These are phyloP conservation scores for Diploscapter pachys DNA, from an alignment of 1,140 invertebrate species.

Conservation along the genomic window DNA sequence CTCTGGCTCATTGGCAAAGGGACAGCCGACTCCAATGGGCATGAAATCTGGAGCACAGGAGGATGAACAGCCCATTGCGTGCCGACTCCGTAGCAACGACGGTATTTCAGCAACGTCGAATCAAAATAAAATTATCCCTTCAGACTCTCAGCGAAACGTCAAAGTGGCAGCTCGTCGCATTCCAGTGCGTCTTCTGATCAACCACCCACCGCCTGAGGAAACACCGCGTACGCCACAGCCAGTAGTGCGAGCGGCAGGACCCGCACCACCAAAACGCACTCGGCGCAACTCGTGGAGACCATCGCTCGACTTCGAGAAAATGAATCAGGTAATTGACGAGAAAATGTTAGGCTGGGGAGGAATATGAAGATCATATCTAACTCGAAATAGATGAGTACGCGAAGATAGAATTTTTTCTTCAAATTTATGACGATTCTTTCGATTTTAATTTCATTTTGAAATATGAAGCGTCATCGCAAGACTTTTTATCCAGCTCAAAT, in stretches of 20 bases:
- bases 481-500: too few species aligned
- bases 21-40: constrained; percentile 3
- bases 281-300: constrained; percentile 13
- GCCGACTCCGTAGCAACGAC: constrained; percentile 6
- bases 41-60: constrained; percentile 9
- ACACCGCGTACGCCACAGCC: background rate
- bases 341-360: too few species aligned
- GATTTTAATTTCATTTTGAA: too few species aligned
- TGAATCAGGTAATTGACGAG: constrained; percentile 1
- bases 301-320: constrained; percentile 18
- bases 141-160: constrained; percentile 9
- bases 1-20: background rate
- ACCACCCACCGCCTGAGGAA: constrained; percentile 7
- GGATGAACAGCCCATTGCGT: constrained; percentile 18
- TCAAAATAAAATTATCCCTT: background rate
- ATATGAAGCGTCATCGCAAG: too few species aligned
- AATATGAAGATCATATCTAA: too few species aligned
- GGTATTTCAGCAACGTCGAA: too few species aligned
- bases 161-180: constrained; percentile 20
- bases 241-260: background rate
- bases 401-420: too few species aligned
- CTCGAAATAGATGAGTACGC: too few species aligned
- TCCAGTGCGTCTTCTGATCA: constrained; percentile 18
- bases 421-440: too few species aligned
- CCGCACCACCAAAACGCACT: background rate